Evolutionary conservation across 2,797 vertebrate genomes (phyloP).

Genomic region (Chrysocyon brachyurus): DNA sequence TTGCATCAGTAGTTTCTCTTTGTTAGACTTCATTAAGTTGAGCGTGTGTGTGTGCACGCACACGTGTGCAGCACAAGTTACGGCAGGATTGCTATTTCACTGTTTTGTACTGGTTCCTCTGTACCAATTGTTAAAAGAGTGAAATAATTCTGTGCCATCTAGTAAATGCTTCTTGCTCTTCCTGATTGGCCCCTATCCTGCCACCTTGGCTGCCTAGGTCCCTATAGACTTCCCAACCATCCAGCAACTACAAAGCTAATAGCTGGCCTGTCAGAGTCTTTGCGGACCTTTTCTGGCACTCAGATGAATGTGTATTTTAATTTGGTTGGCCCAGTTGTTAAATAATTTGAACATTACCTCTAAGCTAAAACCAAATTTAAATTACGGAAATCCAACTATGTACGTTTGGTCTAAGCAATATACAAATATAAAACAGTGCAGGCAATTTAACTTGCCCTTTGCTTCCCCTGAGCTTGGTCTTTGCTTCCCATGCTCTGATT

Average conservation of each 20-base stretch:
- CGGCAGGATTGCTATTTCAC: neutral
- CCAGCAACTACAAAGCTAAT: neutral
- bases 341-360: constrained; percentile 32
- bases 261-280: neutral
- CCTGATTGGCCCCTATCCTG: neutral
- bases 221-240: neutral
- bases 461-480: neutral
- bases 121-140: neutral
- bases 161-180: neutral
- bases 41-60: neutral
- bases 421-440: neutral
- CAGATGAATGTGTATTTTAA: neutral
- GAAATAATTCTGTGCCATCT: neutral
- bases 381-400: neutral
- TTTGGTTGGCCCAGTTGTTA: neutral
- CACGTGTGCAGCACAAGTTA: neutral
- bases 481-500: neutral
- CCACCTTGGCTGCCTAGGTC: neutral
- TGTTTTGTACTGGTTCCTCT: neutral
- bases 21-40: neutral
- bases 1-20: neutral
- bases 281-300: neutral
- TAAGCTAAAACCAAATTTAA: neutral
- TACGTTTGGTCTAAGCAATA: constrained; percentile 1
- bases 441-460: neutral